A percentile compares a stretch with the other conserved stretches of the same genome.
phyloP scores from a whole-genome alignment of 1,140 invertebrate genomes.

The Drosophila seguyi region DNA sequence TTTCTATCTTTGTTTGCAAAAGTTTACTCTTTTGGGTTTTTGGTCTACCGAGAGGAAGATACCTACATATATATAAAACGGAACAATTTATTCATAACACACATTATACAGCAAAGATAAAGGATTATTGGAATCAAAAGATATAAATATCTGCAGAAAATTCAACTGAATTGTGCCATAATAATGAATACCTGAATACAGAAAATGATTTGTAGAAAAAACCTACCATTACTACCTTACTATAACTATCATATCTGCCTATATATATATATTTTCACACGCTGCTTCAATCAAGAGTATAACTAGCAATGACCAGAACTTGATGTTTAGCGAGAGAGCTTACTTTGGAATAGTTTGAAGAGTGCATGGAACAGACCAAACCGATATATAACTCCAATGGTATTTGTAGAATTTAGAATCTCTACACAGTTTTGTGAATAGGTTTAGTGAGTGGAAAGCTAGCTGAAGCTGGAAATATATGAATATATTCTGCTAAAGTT shows the following conservation, averaged over 20 bases:
- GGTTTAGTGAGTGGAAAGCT: conserved; percentile 33
- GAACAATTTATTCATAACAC: not conserved
- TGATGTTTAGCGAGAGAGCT: conserved; percentile 15
- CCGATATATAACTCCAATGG: conserved; percentile 38
- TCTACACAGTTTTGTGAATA: conserved; percentile 42
- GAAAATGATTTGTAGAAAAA: conserved; percentile 7
- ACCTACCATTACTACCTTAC: conserved; percentile 16
- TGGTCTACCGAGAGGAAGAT: not conserved
- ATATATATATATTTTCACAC: conserved; percentile 22
- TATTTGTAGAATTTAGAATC: conserved; percentile 46
- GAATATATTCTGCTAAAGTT: conserved; percentile 72
- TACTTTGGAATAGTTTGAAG: conserved; percentile 15
- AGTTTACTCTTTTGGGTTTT: conserved; percentile 21
- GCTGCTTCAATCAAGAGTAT: conserved; percentile 10
- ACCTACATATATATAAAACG: no score
- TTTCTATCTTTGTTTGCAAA: conserved; percentile 20
- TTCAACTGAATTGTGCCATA: conserved; percentile 40
- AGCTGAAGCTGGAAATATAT: conserved; percentile 39
- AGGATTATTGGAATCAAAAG: conserved; percentile 35
- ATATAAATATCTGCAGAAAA: conserved; percentile 7
- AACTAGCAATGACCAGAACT: conserved; percentile 16
- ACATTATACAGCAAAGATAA: not conserved
- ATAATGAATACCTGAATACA: conserved; percentile 63
- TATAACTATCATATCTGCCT: conserved; percentile 38
- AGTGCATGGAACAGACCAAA: conserved; percentile 26